Base-by-base conservation (phyloP, 2,113 vertebrate species). In the Typhlomys cinereus region DNA sequence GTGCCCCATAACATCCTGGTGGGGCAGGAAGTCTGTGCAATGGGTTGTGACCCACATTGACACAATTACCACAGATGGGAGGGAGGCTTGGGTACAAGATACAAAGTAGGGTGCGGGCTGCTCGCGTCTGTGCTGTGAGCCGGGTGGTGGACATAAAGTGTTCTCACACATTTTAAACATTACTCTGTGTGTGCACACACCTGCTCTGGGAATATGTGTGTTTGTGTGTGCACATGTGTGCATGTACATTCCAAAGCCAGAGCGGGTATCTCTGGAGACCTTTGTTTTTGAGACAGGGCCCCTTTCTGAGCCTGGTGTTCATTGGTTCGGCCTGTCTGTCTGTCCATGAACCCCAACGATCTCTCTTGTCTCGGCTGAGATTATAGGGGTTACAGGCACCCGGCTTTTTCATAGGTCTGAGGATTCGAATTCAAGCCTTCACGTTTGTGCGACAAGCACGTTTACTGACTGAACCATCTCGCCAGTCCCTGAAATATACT, bases 81-180 rank as follows among this genome's bases (percentile, higher is more conserved):
- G 31, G 71, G 15, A n/a, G 29, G 48, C 34, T 18, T 13, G 46
- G 66, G 27, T 0, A 0, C 14, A 46, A 10, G 17, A 31, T 0
- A 0, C 0, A 5, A 7, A 67, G 54, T 13, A n/a, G 91, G 64
- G 69, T 79, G 34, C 81, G 83, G 67, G 48, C 12, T n/a, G 10
- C 50, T 48, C 2, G 17, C 36, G 70, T 9, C n/a, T 9, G 8
- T 7, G 25, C 18, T 0, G 21, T 54, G 75, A 59, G 17, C 59
- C 1, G 34, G 31, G 27, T 44, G 59, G 39, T 17, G 46, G 5
- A n/a, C 15, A 64, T 4, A 18, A 25, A 62, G 23, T 64, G n/a
- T n/a, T n/a, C n/a, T n/a, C n/a, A n/a, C n/a, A n/a, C n/a, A n/a
- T n/a, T n/a, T n/a, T n/a, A n/a, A n/a, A n/a, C n/a, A n/a, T n/a